Evolutionary conservation across 2,797 vertebrate species (phyloP).

Genomic region (Tokudaia muenninki): DNA sequence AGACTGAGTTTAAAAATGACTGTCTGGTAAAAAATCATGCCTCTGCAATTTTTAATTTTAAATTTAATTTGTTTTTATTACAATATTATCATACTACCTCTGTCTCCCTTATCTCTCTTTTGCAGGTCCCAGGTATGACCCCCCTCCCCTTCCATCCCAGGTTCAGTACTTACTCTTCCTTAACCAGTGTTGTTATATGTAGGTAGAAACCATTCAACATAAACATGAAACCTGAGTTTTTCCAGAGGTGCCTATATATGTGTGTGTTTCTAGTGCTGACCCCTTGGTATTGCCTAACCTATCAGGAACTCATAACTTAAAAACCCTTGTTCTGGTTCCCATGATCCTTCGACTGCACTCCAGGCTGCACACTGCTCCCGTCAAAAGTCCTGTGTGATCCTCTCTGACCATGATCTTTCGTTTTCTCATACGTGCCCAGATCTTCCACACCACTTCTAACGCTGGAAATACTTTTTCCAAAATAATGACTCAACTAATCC

Average conservation of each 20-base stretch:
- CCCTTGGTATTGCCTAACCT: not conserved
- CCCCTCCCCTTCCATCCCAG: no score
- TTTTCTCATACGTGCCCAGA: not conserved
- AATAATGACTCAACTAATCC: not conserved
- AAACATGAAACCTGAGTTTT: not conserved
- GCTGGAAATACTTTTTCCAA: not conserved
- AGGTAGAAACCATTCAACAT: not conserved
- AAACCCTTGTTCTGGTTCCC: not conserved
- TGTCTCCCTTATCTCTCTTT: no score
- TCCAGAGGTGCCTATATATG: not conserved
- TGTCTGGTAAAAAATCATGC: not conserved
- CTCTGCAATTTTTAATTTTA: not conserved
- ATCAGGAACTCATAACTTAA: not conserved
- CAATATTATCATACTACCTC: not conserved
- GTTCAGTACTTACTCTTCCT: not conserved
- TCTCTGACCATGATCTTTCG: not conserved
- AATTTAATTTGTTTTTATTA: not conserved
- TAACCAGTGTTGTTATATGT: not conserved
- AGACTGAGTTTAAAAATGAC: not conserved
- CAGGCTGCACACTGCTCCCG: not conserved
- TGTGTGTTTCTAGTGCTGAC: not conserved
- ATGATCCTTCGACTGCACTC: not conserved
- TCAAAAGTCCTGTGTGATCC: rapidly evolving
- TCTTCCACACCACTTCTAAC: not conserved
- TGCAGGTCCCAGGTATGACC: not conserved